These are phyloP conservation scores for Timema cristinae DNA, from an alignment of 2,888 invertebrate genomes.

Conservation along the genomic window DNA sequence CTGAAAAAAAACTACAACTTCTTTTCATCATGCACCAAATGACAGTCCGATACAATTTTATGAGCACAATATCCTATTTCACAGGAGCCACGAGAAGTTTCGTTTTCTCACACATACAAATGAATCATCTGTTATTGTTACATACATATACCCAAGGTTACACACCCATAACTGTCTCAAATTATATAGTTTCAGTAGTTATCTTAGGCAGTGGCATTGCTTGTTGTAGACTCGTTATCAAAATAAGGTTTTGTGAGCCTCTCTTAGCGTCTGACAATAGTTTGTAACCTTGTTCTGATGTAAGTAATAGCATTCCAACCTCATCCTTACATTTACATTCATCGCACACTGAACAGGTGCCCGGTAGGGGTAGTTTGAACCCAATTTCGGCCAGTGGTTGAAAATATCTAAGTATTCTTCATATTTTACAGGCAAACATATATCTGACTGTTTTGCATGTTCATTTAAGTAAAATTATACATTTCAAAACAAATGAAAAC, in stretches of 20 bases:
- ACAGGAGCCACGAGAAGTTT: not conserved
- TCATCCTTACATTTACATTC: not conserved
- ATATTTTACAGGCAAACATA: not conserved
- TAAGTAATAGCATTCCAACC: not conserved
- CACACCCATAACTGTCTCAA: not conserved
- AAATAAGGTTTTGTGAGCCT: not conserved
- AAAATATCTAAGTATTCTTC: not conserved
- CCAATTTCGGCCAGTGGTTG: not conserved
- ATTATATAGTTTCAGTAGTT: not conserved
- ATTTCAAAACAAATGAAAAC: not conserved
- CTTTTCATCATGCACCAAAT: not conserved
- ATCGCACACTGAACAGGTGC: not conserved
- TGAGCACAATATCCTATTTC: not conserved
- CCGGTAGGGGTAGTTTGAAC: not conserved
- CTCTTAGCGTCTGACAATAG: not conserved
- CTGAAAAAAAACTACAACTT: not conserved
- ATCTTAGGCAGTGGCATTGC: not conserved
- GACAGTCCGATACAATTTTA: not conserved
- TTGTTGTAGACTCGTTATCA: not conserved
- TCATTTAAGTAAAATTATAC: not conserved
- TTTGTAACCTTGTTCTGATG: not conserved
- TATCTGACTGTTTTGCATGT: not conserved
- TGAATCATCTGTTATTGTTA: not conserved
- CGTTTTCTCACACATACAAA: not conserved
- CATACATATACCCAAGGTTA: not conserved